A percentile compares a stretch with the other conserved stretches of the same genome.
Evolutionary conservation across 2,797 vertebrate genomes (phyloP).

Genomic region (Enteromius afrohamiltoni): DNA sequence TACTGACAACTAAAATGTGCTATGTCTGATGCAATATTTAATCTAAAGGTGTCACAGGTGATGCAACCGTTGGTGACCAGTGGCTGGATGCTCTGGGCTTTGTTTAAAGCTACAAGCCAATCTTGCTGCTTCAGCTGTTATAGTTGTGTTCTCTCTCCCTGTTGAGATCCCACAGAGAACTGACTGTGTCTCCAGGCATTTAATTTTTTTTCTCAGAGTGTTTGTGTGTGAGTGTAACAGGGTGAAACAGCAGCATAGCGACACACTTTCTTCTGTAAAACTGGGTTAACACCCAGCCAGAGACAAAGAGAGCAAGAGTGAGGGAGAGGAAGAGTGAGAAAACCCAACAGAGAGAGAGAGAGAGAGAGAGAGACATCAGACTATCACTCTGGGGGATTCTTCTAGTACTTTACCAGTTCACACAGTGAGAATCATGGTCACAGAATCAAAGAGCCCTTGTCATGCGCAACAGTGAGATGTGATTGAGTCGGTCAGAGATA

Average conservation of each 20-base stretch:
- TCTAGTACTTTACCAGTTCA: slow-evolving; percentile 26
- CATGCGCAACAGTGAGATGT: slow-evolving; percentile 1
- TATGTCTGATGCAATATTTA: slow-evolving; percentile 26
- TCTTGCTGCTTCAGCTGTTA: slow-evolving; percentile 38
- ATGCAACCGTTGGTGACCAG: slow-evolving; percentile 26
- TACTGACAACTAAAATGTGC: slow-evolving; percentile 4
- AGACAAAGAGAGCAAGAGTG: slow-evolving; percentile 20
- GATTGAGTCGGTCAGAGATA: slow-evolving; percentile 5
- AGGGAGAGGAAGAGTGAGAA: slow-evolving; percentile 2
- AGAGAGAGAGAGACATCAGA: slow-evolving; percentile 6
- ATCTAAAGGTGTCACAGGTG: slow-evolving; percentile 39
- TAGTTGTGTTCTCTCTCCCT: slow-evolving; percentile 1
- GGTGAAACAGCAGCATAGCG: slow-evolving; percentile 37
- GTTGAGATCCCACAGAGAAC: slow-evolving; percentile 38
- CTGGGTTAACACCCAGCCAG: slow-evolving; percentile 49
- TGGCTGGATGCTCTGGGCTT: slow-evolving; percentile 8
- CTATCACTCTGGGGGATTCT: slow-evolving; percentile 16
- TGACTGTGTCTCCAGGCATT: slow-evolving; percentile 41
- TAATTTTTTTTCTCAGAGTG: slow-evolving; percentile 23
- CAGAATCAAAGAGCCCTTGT: not conserved
- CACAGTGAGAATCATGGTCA: slow-evolving; percentile 35
- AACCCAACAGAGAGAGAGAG: not conserved
- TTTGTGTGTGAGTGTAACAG: slow-evolving; percentile 24
- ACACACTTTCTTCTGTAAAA: slow-evolving; percentile 50
- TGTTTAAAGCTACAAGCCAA: slow-evolving; percentile 10